phyloP scores from a whole-genome alignment of 2,797 vertebrate genomes.

The Melanotaenia nigrans region DNA sequence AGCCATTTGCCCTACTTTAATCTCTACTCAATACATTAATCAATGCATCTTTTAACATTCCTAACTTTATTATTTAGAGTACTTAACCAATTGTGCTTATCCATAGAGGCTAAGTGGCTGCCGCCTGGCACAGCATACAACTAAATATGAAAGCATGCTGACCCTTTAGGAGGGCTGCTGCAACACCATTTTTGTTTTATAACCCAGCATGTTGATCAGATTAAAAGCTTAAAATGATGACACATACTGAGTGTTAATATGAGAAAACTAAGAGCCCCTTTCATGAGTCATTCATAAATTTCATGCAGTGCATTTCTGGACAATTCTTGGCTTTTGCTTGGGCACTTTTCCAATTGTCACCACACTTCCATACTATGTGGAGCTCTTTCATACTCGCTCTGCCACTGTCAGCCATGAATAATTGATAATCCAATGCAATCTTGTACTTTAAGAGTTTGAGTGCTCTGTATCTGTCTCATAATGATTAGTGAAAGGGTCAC shows the following conservation, averaged over 20 bases:
- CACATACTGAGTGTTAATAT: slow-evolving; percentile 22
- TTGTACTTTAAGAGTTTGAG: slow-evolving; percentile 64
- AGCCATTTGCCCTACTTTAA: not conserved
- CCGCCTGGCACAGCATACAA: no score
- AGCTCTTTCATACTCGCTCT: slow-evolving; percentile 33
- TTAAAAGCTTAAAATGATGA: slow-evolving; percentile 50
- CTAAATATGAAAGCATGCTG: slow-evolving; percentile 1
- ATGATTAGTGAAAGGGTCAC: slow-evolving; percentile 76
- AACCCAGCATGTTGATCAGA: slow-evolving; percentile 43
- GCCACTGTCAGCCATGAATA: slow-evolving; percentile 66
- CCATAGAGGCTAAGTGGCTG: not conserved
- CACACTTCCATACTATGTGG: slow-evolving; percentile 23
- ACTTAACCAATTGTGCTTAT: not conserved
- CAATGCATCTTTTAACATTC: not conserved
- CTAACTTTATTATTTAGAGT: not conserved
- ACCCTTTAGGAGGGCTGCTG: slow-evolving; percentile 1
- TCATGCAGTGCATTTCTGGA: slow-evolving; percentile 22
- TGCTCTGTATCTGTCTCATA: slow-evolving; percentile 68
- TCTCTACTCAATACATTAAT: not conserved
- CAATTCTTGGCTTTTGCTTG: slow-evolving; percentile 3
- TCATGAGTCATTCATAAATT: slow-evolving; percentile 44
- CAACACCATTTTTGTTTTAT: slow-evolving; percentile 23
- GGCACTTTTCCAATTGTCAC: slow-evolving; percentile 22
- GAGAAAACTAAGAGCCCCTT: slow-evolving; percentile 23
- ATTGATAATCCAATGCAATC: slow-evolving; percentile 75